Evolutionary conservation across 1,140 invertebrate species (phyloP), one percentile per base, ranked within the genome.

Genomic region (Cotesia chilonis): DNA sequence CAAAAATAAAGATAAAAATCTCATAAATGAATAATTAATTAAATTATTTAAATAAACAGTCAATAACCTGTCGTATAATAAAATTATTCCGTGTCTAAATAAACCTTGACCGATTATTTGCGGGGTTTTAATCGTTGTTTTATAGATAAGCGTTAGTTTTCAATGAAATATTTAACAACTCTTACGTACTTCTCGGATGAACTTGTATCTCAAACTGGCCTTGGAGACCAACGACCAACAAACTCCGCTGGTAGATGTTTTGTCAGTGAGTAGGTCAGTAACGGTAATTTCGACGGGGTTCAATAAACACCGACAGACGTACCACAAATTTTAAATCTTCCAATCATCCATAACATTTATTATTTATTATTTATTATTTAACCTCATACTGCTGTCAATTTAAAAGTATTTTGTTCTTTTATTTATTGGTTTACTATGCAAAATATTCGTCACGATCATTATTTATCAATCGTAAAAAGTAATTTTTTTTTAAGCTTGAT

Each of bases 251-350:
- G 76, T 77, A 80, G 81, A 79, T 81, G 77, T 79, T 83, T 81
- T 83, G 73, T 81, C 82, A 81, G 77, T 83, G 84, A 86, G 83
- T 86, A 78, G 85, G 85, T 85, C 85, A 80, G 66, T 86, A 87
- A 86, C 85, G 85, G 85, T 84, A 71, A 51, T 35, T 83, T 74
- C 69, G 67, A 51, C 17, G 63, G 80, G 79, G 84, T 85, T 85
- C 84, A 86, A 86, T 84, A 84, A 85, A 84, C 83, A 75, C 80
- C 65, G 71, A 75, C 35, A 74, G 68, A 64, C 70, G 59, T 66
- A 12, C 81, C 73, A 76, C 70, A 35, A 71, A 71, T 71, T 65
- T 38, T 20, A 54, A 66, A 79, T 82, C 80, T 82, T 66, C 70
- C 76, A 61, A 77, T 57, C 5, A 47, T 9, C 41, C 70, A 14